Base-by-base conservation (phyloP, 1,140 invertebrate genomes). In the Polyergus mexicanus region DNA sequence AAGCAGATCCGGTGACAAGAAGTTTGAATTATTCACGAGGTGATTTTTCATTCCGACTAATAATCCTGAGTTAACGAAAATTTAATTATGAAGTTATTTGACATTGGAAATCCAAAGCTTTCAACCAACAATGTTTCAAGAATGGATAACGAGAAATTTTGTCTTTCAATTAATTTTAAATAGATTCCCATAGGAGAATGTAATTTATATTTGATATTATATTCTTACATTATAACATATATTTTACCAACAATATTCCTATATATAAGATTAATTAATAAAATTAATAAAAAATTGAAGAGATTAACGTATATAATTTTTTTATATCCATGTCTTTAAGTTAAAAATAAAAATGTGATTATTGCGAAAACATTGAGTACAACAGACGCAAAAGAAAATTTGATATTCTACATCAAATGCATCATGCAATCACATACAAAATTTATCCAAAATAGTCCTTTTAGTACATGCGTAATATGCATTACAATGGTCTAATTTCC, bases 11-110 rank as follows among this genome's bases (percentile, higher is more conserved):
- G 38, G 68, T 60, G 38, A 41, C 68, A 74, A 83, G 78, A 83
- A 83, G 68, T 74, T 74, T 83, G 78, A 83, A 83, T 83, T 83
- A 83, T 83, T 83, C 56, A 83, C 68, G 68, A 83, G 78, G 41
- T 60, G 68, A 83, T 83, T 83, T 83, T 83, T 83, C 78, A 74
- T 74, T n/a, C 54, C 35, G 5, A 58, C 68, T 83, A 83, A 83
- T 83, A 83, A 83, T 32, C 38, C 25, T 16, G 54, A n/a, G 38
- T 72, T 83, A 83, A 74, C 76, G 47, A 54, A 69, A 80, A 80
- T 69, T 69, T 69, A 69, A 68, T 80, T 80, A 80, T 32, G n/a
- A 54, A 54, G 28, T 56, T 80, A 69, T 68, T 80, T 68, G 54
- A 83, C 54, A 47, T 72, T 56, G 54, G 7, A 60, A 72, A 56